Evolutionary conservation across 2,888 invertebrate genomes (phyloP), one percentile per base, ranked within the genome.

Genomic region (Diaphora mendica): DNA sequence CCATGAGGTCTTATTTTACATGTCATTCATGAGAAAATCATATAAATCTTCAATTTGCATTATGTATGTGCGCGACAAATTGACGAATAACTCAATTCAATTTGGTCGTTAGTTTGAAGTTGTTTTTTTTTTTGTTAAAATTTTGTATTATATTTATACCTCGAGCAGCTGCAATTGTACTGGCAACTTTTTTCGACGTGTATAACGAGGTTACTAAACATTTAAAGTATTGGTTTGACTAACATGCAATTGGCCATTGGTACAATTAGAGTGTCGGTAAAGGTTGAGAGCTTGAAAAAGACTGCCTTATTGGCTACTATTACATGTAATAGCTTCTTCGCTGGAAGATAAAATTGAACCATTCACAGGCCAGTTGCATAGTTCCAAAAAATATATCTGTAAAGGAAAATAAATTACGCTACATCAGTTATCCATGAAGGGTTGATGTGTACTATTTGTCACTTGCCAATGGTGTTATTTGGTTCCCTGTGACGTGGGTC

Each of bases 391-490:
- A 70, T 55, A 62, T 62, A 70, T 70, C 59, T 70, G 20, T 70
- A 70, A 62, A 62, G 62, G 39, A 62, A 70, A 70, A 70, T 62
- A 70, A 70, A 70, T 70, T 70, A 62, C 70, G 20, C 8, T 30
- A 26, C 62, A 70, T 70, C 59, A 30, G 44, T 70, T 70, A 70
- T 44, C 70, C 70, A 62, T 70, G 70, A 70, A 62, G 70, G 70
- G 70, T 70, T 62, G 70, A 70, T 62, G 70, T 62, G 70, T 70
- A 62, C 70, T 70, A 70, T 70, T 70, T 70, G 70, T 70, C 70
- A 70, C 70, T 70, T 70, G 70, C 70, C 70, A 70, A 70, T 70
- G 70, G 62, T 59, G 62, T 70, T 70, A 70, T 70, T 70, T 62
- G 62, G 70, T 70, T 70, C 42, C 44, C 23, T 42, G 70, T 70